Evolutionary conservation across 2,113 vertebrate species (phyloP).

Genomic region (Xyrauchen texanus): DNA sequence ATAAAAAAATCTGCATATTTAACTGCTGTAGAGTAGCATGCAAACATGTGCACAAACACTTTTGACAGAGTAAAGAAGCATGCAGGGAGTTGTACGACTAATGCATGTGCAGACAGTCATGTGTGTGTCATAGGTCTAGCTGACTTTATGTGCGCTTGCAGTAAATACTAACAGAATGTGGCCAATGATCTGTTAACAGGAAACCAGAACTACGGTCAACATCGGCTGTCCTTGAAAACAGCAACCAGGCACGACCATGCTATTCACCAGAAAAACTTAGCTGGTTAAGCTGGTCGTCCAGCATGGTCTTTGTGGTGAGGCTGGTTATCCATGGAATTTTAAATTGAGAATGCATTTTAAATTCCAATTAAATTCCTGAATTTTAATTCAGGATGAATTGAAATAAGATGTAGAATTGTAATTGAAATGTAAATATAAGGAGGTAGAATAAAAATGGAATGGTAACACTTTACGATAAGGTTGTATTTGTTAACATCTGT

Average conservation of each 20-base stretch:
- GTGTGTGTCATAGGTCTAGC: background rate
- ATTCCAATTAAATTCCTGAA: no score
- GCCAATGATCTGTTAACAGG: background rate
- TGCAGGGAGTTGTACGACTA: background rate
- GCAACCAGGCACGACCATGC: background rate
- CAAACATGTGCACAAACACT: background rate
- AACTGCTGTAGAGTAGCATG: background rate
- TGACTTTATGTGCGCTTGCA: background rate
- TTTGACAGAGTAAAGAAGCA: constrained; percentile 10
- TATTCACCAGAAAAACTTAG: background rate
- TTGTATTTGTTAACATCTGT: no score
- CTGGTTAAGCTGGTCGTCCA: background rate
- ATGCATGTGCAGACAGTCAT: constrained; percentile 1
- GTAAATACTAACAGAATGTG: constrained; percentile 2
- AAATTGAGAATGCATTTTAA: no score
- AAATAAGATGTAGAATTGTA: no score
- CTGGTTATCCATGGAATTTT: no score
- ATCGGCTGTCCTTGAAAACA: background rate
- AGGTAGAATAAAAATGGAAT: no score
- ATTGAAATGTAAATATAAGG: no score
- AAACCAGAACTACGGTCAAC: background rate
- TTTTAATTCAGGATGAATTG: no score
- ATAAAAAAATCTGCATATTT: constrained; percentile 15
- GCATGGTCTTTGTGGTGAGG: no score
- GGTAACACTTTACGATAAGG: no score